A percentile compares a stretch with the other conserved stretches of the same genome.
These are phyloP conservation scores for Formica exsecta DNA, from an alignment of 1,140 invertebrate species.

Conservation along the genomic window DNA sequence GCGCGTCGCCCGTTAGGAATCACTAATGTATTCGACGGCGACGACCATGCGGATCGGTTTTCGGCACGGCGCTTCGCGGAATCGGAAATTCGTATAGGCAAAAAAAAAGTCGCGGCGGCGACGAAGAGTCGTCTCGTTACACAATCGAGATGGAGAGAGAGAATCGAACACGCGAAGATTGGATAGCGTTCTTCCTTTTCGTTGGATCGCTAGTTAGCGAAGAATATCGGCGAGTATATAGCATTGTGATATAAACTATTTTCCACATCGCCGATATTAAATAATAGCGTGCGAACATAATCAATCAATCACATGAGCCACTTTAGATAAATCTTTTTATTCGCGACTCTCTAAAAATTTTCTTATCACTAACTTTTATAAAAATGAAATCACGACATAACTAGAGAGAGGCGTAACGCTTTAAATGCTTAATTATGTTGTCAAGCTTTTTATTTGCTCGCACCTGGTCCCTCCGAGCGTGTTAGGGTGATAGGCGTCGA, in stretches of 20 bases:
- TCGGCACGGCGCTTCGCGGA: slow-evolving; percentile 75
- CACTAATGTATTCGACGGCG: slow-evolving; percentile 80
- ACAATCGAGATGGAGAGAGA: slow-evolving; percentile 46
- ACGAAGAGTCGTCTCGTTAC: slow-evolving; percentile 56
- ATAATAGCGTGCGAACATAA: neutral
- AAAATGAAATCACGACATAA: slow-evolving; percentile 9
- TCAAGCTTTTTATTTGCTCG: slow-evolving; percentile 42
- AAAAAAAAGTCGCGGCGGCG: slow-evolving; percentile 75
- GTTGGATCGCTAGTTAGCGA: slow-evolving; percentile 68
- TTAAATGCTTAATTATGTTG: slow-evolving; percentile 49
- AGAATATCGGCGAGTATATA: neutral
- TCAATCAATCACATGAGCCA: no score
- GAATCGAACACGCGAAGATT: slow-evolving; percentile 17
- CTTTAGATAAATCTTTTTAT: neutral
- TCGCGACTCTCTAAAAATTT: neutral
- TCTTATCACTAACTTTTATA: neutral
- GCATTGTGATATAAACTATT: neutral
- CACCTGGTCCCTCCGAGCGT: slow-evolving; percentile 37
- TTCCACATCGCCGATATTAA: neutral
- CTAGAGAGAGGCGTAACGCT: neutral
- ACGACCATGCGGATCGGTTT: slow-evolving; percentile 63
- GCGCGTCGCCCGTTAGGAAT: slow-evolving; percentile 80
- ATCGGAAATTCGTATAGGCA: slow-evolving; percentile 79
- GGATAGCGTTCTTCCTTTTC: slow-evolving; percentile 8
- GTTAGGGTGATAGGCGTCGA: slow-evolving; percentile 61